A percentile compares a stretch with the other conserved stretches of the same genome.
Conservation (phyloP, 2,113 vertebrate genomes). For the Ciconia maguari region DNA sequence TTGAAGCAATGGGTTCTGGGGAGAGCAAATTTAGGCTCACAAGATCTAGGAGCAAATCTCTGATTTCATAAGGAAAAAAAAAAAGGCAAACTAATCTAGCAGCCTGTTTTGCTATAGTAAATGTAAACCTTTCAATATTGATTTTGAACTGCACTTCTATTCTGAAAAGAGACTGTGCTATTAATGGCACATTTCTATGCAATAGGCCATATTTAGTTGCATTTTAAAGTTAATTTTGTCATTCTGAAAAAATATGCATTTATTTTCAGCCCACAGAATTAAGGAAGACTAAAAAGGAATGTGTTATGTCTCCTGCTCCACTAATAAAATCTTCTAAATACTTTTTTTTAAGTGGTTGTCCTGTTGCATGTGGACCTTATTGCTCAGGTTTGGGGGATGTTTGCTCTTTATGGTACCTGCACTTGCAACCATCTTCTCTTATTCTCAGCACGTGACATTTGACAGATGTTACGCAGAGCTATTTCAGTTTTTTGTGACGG, state of each 20-base stretch:
- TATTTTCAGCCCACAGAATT: neutral
- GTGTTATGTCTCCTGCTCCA: neutral
- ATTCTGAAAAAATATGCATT: neutral
- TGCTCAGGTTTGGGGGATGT: neutral
- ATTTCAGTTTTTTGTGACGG: neutral
- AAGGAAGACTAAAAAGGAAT: neutral
- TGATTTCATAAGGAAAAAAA: neutral
- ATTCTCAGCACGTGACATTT: neutral
- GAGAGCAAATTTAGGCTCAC: neutral
- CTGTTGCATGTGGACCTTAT: neutral
- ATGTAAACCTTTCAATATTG: neutral
- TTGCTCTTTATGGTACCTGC: neutral
- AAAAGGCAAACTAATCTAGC: neutral
- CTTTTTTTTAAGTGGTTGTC: neutral
- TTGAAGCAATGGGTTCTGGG: neutral
- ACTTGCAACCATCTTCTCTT: neutral
- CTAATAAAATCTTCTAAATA: neutral
- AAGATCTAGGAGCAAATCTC: neutral
- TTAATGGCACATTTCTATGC: neutral
- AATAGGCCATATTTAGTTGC: neutral
- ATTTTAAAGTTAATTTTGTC: neutral
- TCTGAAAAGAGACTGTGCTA: neutral
- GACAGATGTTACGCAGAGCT: neutral
- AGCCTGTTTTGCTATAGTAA: neutral
- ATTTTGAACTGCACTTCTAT: neutral